Conservation (phyloP, 2,888 invertebrate species). For the Lamellibrachia columna region DNA sequence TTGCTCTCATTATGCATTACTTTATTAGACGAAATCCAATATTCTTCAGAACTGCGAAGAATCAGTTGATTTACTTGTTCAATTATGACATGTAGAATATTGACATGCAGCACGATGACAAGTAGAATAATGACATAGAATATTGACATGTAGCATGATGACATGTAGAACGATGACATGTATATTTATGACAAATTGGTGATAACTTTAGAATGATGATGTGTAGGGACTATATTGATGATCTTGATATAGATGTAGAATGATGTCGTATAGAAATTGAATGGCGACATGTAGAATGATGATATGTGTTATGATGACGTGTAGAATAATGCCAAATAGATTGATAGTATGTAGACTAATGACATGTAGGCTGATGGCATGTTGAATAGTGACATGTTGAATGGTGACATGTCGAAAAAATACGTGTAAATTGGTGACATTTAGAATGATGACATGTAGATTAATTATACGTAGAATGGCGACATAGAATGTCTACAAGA, state of each 20-base stretch:
- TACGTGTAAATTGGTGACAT: neutral
- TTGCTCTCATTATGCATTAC: neutral
- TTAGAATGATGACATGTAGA: neutral
- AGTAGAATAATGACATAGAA: neutral
- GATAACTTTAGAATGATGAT: neutral
- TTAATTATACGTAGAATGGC: too few species aligned
- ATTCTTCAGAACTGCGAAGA: too few species aligned
- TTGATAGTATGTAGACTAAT: neutral
- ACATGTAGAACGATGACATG: neutral
- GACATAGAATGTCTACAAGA: too few species aligned
- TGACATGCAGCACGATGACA: neutral
- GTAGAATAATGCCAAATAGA: neutral
- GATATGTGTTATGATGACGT: neutral
- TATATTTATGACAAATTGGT: neutral
- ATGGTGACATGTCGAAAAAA: neutral
- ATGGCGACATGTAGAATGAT: neutral
- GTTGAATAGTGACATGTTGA: too few species aligned
- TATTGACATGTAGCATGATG: neutral
- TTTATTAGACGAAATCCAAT: neutral
- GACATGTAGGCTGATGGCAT: neutral
- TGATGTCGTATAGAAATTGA: neutral
- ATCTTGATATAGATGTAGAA: neutral
- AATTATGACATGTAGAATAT: neutral
- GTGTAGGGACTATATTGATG: too few species aligned
- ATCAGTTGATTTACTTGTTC: neutral